phyloP scores from a whole-genome alignment of 2,113 vertebrate genomes.

The Leptodactylus fuscus region DNA sequence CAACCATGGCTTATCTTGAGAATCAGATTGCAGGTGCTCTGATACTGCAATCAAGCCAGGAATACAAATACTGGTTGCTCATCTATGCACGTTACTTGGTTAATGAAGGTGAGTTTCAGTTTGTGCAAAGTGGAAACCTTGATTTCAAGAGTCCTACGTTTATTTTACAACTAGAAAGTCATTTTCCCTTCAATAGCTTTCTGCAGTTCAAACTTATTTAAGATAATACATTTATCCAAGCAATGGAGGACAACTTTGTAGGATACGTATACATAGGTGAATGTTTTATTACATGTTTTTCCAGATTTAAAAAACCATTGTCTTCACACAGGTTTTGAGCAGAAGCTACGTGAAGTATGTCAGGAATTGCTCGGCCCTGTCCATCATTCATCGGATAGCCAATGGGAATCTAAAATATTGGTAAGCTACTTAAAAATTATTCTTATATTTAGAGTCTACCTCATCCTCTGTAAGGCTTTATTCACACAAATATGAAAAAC shows the following conservation, averaged over 20 bases:
- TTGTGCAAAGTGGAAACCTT: too few relatives aligned
- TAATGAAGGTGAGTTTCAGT: slow-evolving; percentile 87
- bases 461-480: too few relatives aligned
- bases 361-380: slow-evolving; percentile 96
- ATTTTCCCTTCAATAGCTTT: too few relatives aligned
- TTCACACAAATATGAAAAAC: too few relatives aligned
- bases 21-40: slow-evolving; percentile 91
- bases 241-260: too few relatives aligned
- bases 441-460: neutral
- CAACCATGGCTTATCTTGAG: slow-evolving; percentile 94
- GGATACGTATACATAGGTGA: too few relatives aligned
- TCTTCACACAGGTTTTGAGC: slow-evolving; percentile 84
- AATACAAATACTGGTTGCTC: slow-evolving; percentile 96
- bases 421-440: slow-evolving; percentile 73
- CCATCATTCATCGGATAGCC: slow-evolving; percentile 86
- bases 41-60: slow-evolving; percentile 86
- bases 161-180: too few relatives aligned
- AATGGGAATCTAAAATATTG: slow-evolving; percentile 93
- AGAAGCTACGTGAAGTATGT: slow-evolving; percentile 91
- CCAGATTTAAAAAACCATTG: too few relatives aligned
- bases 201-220: too few relatives aligned
- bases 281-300: neutral
- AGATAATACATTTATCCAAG: too few relatives aligned
- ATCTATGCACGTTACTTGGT: slow-evolving; percentile 96
- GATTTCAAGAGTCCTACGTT: too few relatives aligned